These are phyloP conservation scores for Netta rufina DNA, from an alignment of 2,797 vertebrate genomes.

Conservation along the genomic window DNA sequence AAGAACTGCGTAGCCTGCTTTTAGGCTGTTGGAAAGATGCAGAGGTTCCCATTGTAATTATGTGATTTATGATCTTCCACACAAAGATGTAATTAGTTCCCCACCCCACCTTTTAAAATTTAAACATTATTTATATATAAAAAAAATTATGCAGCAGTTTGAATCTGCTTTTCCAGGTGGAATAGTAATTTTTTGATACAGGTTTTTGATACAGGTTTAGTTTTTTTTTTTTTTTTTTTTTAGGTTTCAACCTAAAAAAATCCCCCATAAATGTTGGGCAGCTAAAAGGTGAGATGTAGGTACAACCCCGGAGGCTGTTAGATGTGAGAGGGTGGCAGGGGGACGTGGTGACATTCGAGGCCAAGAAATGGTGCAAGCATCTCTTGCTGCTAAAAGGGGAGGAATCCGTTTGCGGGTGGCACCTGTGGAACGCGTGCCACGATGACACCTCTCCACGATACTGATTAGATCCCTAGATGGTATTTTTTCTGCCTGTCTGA, in stretches of 20 bases:
- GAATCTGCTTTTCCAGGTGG: not conserved
- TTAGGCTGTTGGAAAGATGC: slow-evolving; percentile 71
- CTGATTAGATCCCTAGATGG: fast-evolving
- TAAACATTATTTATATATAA: slow-evolving; percentile 64
- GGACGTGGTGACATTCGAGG: not conserved
- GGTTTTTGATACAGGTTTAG: too few relatives aligned
- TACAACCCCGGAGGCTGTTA: not conserved
- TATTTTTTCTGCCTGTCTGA: not conserved
- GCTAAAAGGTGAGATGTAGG: not conserved
- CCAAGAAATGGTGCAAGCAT: fast-evolving
- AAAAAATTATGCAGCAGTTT: not conserved
- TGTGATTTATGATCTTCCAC: slow-evolving; percentile 85
- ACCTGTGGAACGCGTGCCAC: not conserved
- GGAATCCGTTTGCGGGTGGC: not conserved
- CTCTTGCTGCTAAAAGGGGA: not conserved
- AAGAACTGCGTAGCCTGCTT: slow-evolving; percentile 81
- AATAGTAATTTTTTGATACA: not conserved
- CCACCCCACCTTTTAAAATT: not conserved
- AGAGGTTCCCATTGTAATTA: slow-evolving; percentile 78
- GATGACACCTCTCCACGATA: fast-evolving
- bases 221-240: not conserved
- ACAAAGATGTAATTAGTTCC: slow-evolving; percentile 80
- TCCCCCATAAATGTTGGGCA: not conserved
- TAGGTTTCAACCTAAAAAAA: not conserved
- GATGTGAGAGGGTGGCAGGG: fast-evolving